Base-by-base conservation (phyloP, 64 coral and sea anemone species). In the Montipora capricornis region DNA sequence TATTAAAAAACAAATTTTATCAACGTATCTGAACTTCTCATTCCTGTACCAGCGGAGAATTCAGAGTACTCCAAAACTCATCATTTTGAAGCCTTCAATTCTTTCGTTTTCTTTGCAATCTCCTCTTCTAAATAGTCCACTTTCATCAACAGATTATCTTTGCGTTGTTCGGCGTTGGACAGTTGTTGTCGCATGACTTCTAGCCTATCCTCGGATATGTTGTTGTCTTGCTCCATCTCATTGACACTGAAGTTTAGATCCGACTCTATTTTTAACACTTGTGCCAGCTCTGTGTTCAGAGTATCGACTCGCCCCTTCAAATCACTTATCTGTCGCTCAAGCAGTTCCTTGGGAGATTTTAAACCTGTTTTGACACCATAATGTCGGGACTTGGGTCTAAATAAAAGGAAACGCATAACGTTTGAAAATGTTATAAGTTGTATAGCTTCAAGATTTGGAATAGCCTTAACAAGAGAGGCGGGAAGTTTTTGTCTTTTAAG, bases 61-160 rank as follows among this genome's bases (percentile, higher is more conserved):
- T 64, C 13, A 12, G 11, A 12, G 0, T 16, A 64, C 8, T 16
- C 46, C 11, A 57, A 57, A 3, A 57, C 6, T 57, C 37, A 37
- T 81, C 55, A 81, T 37, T 86, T 71, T n/a, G 71, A 86, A 19
- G 82, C 46, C 9, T 73, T 86, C 5, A 89, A 20, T 77, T 95
- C 88, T 49, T 90, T 97, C 19, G 46, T 87, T 53, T 93, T 93
- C 76, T 78, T 97, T 19, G 29, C 80, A 46, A 97, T 91, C 44
- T 97, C 96, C 5, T 97, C 96, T 48, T 97, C 96, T 8, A 97
- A 83, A 52, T 73, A 89, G 17, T 97, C 93, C 62, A 97, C 84
- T 76, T 87, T 94, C 82, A 81, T 91, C 6, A 97, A 62, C 44
- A 94, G 76, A 70, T 89, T 95, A 17, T 97, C 80, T 70, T 97